Base-by-base conservation (phyloP, 2,113 vertebrate species). In the Danionella cerebrum region DNA sequence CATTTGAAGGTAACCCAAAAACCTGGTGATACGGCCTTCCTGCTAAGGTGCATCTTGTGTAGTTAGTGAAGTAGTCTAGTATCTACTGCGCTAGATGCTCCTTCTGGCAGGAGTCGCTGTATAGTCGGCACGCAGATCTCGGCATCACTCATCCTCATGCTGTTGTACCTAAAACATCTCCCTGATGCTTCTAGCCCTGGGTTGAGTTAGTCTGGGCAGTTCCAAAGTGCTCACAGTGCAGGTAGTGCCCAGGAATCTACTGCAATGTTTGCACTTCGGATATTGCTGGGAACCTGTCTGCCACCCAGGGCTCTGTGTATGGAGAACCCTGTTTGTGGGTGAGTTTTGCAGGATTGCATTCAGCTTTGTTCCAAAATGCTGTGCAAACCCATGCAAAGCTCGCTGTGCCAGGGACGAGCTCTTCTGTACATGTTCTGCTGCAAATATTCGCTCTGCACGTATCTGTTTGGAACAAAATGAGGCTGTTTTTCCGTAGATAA, bases 11-110 rank as follows among this genome's bases (percentile, higher is more conserved):
- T n/a, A n/a, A n/a, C n/a, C n/a, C n/a, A 21, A 21, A 4, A 4
- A 19, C 9, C 3, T 21, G 13, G 25, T 19, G 18, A 5, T 18
- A 42, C 44, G 72, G 78, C 77, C 72, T 88, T 90, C 93, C 92
- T 93, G 93, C 87, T 99, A 98, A 99, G 96, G 96, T 98, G 95
- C 95, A 99, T 97, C 95, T 96, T 97, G 96, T 98, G 95, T 95
- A 98, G 95, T 95, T 89, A 94, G 92, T 96, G 89, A 92, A 87
- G 70, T 91, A 91, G 83, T 78, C 87, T 89, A 89, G 85, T 87
- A 92, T 94, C 94, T 94, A 97, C 94, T 98, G 92, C 95, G 89
- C 96, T 97, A 87, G 94, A 89, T 98, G 96, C 94, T 89, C 95
- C 96, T 98, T 98, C 89, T 92, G 91, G 91, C 93, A 95, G 91